Base-by-base conservation (phyloP, 1,140 invertebrate species). In the Aphidius gifuensis region DNA sequence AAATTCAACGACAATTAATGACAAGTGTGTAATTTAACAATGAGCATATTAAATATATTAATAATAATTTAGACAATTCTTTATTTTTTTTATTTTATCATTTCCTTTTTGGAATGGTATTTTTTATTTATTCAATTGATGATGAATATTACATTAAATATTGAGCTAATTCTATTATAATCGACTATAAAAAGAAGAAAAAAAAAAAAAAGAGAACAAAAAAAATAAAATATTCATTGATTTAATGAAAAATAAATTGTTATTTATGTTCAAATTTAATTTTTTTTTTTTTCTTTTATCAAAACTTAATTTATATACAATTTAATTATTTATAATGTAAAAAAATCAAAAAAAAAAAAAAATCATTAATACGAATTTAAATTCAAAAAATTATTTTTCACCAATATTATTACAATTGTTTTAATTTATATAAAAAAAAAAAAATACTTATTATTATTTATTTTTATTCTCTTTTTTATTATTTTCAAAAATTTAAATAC, bases 1-100 rank as follows among this genome's bases (percentile, higher is more conserved):
- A 65, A 39, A 72, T 75, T 21, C 72, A 75, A 60, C 61, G 68
- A 60, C 69, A 68, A 64, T 64, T 77, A 43, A 64, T 75, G 64
- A 69, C 72, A 11, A 77, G 69, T 58, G 74, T 77, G 1, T 66
- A 46, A 23, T 39, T 58, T 5, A 40, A 47, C 46, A 43, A 47
- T 43, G 40, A 43, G 39, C 16, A 16, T 16, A 16, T n/a, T 59
- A 16, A 53, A 38, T 6, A 54, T 46, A 23, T 16, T 11, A 38
- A 61, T 51, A 49, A 53, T 51, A 23, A 51, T 16, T 60, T 49
- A 51, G 42, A 38, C 51, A 23, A 60, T 11, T 32, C 5, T 57
- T 44, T 38, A 38, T 23, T 45, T 57, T 5, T 45, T 57, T 4
- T 39, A 46, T 57, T 32, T 62, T 44, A 9, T 42, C 21, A 42